Base-by-base conservation (phyloP, 1,140 invertebrate species). In the Drosophila lowei region DNA sequence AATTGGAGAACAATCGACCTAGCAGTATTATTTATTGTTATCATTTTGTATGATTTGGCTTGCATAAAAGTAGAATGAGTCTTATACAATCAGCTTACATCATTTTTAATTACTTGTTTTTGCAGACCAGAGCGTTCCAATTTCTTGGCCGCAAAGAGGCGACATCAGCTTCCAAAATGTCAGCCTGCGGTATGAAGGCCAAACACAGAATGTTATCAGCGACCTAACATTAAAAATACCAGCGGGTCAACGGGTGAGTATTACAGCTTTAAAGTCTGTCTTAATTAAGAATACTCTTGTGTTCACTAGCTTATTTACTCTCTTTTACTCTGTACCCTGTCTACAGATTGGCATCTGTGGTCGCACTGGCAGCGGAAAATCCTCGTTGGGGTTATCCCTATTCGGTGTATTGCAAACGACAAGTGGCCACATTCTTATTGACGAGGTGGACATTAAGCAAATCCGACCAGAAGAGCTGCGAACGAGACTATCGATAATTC, bases 401-500 rank as follows among this genome's bases (percentile, higher is more conserved):
- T 95, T 95, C 49, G 93, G 94, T 25, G 93, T 96, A 50, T 92
- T 95, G 1, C 92, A 94, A 16, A 92, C 95, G 30, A 90, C 80
- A 55, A 92, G 92, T 59, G 96, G 96, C n/a, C 92, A 92, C 9
- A 94, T 97, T 55, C 80, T 93, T 18, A 93, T 97, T 50, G 95
- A 96, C 85, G 95, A 94, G 8, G 90, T 94, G 23, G 94, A 96
- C 79, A 93, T 95, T 41, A 89, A 92, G 9, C 90, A 92, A 43
- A 93, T 97, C 23, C 95, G 96, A 21, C 92, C 97, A 23, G 93
- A 94, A 54, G 93, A 94, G 59, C 90, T 97, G n/a, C 92, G 97
- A 73, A 96, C 96, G 21, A 93, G 95, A 48, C 91, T 99, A 64
- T 96, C 97, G 25, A 95, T 98, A 66, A 97, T 99, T 85, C 97